Base-by-base conservation (phyloP, 1,140 invertebrate species). In the Drosophila neocordata region DNA sequence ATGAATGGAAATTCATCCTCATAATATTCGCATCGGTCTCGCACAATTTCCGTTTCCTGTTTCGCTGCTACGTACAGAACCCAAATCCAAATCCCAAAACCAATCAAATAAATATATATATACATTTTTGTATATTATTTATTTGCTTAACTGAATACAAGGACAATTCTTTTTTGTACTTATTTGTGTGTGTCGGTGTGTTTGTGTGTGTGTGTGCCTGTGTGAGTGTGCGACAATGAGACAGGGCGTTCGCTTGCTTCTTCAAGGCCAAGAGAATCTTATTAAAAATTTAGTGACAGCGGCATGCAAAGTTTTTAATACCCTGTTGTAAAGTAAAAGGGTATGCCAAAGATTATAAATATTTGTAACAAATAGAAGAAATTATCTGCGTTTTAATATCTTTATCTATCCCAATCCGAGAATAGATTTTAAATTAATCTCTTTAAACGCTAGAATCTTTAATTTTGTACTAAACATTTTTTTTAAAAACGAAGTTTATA, bases 221-320 rank as follows among this genome's bases (percentile, higher is more conserved):
- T 60, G 52, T 64, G 59, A 56, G 73, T 44, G 44, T 73, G 62
- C 71, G 71, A 73, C 71, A 73, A 73, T 66, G 67, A 72, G 41
- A 18, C 55, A 59, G 64, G 76, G 71, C 59, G 27, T 11, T 52
- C 65, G 27, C 7, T 27, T 34, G 13, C 38, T 13, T 55, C 60
- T 65, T 52, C 78, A 77, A 77, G 77, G 82, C 69, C 69, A 57
- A 57, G 73, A 44, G 67, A 58, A 60, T 53, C 82, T 73, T 77
- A 87, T 83, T 88, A 79, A 87, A 87, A 77, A 87, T 87, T 88
- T 77, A 87, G 79, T 73, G 79, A 60, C 80, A 76, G 69, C 79
- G 83, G 88, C 82, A 88, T 83, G 62, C 80, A 77, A 66, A 77
- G 73, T 77, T 71, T 77, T 59, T 59, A 6, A 44, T 48, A 48